Evolutionary conservation across 2,113 vertebrate genomes (phyloP), one percentile per base, ranked within the genome.

Genomic region (Lophius piscatorius): DNA sequence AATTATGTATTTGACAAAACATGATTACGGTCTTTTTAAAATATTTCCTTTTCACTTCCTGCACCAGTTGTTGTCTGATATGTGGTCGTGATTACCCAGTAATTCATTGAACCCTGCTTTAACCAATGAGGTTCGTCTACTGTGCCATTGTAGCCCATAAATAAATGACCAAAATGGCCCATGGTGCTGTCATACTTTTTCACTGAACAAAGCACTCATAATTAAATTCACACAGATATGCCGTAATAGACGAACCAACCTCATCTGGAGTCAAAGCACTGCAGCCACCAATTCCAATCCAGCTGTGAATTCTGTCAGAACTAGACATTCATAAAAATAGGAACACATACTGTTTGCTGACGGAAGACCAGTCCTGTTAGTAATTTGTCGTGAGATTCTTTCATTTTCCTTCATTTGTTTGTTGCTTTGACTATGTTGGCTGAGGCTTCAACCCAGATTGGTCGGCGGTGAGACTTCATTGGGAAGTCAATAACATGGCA

Each of bases 141-240:
- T 10, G 64, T 70, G 80, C 78, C 76, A 82, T 74, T 67, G 18
- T 73, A 58, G 63, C 63, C 76, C 83, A 77, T 82, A 84, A 85
- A 90, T 90, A 86, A 82, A 87, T 85, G 6, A 85, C 77, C 50
- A 63, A 85, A 88, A 5, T 65, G 80, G 71, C 82, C 83, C 78
- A 33, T 69, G 67, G 74, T 74, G 72, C 81, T 78, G 73, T 81
- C 78, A 76, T 69, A 63, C 70, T 75, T 79, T 50, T 78, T 73
- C 71, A 85, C 74, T 75, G 48, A 81, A 77, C 47, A 63, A 64
- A 87, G 62, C 70, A 74, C 85, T 83, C 85, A 79, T 87, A 88
- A 90, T 88, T 90, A 90, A 85, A 84, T 72, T 62, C 85, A 85
- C 82, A 77, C 88, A 86, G 83, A 87, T 87, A 87, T 84, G 85